These are phyloP conservation scores for Drosophila pallidifrons DNA, from an alignment of 1,140 invertebrate species.

Conservation along the genomic window DNA sequence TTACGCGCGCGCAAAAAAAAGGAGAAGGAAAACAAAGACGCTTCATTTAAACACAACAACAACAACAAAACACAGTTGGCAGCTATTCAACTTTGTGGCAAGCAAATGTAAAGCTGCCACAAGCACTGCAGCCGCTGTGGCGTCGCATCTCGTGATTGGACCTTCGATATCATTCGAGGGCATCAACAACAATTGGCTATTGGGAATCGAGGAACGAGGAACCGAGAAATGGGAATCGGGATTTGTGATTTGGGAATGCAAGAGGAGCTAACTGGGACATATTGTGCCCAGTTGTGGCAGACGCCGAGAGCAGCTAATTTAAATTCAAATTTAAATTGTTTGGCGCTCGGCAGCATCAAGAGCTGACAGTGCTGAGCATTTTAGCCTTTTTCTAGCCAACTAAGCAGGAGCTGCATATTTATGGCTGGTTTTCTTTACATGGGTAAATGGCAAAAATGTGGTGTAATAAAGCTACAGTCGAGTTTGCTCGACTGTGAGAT, in stretches of 20 bases:
- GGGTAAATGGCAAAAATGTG: too few relatives aligned
- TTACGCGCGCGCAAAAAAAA: neutral
- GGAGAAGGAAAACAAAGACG: constrained; percentile 35
- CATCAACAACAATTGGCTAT: constrained; percentile 49
- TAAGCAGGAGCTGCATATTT: too few relatives aligned
- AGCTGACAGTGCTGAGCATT: constrained; percentile 24
- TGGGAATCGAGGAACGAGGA: constrained; percentile 11
- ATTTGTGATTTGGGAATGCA: neutral
- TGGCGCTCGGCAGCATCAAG: constrained; percentile 49
- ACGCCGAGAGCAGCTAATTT: constrained; percentile 67
- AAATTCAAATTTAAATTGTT: constrained; percentile 82
- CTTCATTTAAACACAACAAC: constrained; percentile 42
- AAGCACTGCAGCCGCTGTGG: neutral
- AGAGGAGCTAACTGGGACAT: constrained; percentile 4
- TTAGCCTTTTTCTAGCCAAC: constrained; percentile 17
- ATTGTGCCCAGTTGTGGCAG: constrained; percentile 47
- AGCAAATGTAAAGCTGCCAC: constrained; percentile 31
- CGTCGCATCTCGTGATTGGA: constrained; percentile 58
- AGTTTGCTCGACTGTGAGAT: too few relatives aligned
- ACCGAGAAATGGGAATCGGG: neutral
- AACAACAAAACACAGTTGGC: constrained; percentile 41
- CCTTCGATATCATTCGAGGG: constrained; percentile 65
- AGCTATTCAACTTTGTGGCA: constrained; percentile 30
- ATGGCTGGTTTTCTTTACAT: too few relatives aligned
- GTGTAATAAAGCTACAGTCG: too few relatives aligned